Evolutionary conservation across 2,797 vertebrate genomes (phyloP), one percentile per base, ranked within the genome.

Genomic region (Petrocephalus schoutedeni): DNA sequence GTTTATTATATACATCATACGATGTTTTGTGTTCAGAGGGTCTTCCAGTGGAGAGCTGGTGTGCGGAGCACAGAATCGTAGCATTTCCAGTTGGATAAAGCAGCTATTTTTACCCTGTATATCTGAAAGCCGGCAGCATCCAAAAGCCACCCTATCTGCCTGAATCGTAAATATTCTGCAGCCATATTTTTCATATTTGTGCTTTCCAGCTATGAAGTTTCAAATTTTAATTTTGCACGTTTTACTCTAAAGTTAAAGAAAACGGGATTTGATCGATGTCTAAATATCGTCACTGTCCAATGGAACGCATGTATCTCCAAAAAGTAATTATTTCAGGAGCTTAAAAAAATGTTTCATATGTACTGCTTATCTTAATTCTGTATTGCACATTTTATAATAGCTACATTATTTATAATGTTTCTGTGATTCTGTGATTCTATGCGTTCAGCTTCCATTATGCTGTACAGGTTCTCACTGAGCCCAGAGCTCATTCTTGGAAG

Each of bases 1-100:
- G 82, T 84, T 84, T 84, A 84, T 84, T 56, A 84, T 28, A 84
- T 56, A 83, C 64, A 19, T 77, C 71, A 77, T 23, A 45, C 71
- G n/a, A 7, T 45, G 71, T 77, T 77, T 36, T 45, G 4, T 77
- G 71, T 45, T 77, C 4, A 0, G 28, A 74, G 67, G 32, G 9
- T 74, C 32, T 45, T 45, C 36, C 16, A 77, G 71, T 77, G 71
- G 36, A 45, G 19, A 45, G 32, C 16, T 14, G 16, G 5, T 21
- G 19, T n/a, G 19, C 1, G 19, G 58, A 61, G n/a, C n/a, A 61
- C n/a, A 21, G n/a, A 61, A 21, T 5, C 8, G 58, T n/a, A 61
- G n/a, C 7, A 21, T 61, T 61, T 21, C n/a, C 54, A 16, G 36
- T 32, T 71, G 64, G 28, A 71, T 71, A 71, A 71, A 36, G 5